Conservation (phyloP, 2,888 invertebrate species). For the Trimorus sp. region DNA sequence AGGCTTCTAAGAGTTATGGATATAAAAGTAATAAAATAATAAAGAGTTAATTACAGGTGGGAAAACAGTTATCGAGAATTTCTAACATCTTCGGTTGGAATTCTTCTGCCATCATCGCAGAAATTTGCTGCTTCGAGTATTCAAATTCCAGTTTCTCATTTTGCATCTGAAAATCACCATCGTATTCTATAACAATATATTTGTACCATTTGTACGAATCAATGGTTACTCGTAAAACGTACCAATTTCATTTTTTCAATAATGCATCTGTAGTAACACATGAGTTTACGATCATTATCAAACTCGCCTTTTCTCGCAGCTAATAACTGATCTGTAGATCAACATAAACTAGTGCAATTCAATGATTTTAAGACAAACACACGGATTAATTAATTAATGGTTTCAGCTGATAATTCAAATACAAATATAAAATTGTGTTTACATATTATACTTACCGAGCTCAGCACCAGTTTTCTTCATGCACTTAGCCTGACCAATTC, state of each 20-base stretch:
- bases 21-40: no score
- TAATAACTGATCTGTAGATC: not conserved
- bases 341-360: no score
- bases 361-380: no score
- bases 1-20: no score
- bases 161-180: conserved; percentile 12
- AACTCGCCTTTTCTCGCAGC: conserved; percentile 60
- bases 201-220: conserved; percentile 4
- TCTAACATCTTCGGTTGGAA: not conserved
- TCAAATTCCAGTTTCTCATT: conserved; percentile 2
- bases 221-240: conserved; percentile 55
- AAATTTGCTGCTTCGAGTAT: not conserved
- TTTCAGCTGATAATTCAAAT: no score
- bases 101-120: conserved; percentile 5
- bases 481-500: conserved; percentile 11
- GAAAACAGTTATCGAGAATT: not conserved
- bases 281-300: conserved; percentile 70
- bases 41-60: conserved; percentile 19
- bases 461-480: conserved; percentile 4
- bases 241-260: conserved; percentile 83
- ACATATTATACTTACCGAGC: not conserved
- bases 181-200: not conserved
- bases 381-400: no score
- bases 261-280: conserved; percentile 84
- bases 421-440: no score